These are phyloP conservation scores for Dunckerocampus dactyliophorus DNA, from an alignment of 2,113 vertebrate genomes.

Conservation along the genomic window DNA sequence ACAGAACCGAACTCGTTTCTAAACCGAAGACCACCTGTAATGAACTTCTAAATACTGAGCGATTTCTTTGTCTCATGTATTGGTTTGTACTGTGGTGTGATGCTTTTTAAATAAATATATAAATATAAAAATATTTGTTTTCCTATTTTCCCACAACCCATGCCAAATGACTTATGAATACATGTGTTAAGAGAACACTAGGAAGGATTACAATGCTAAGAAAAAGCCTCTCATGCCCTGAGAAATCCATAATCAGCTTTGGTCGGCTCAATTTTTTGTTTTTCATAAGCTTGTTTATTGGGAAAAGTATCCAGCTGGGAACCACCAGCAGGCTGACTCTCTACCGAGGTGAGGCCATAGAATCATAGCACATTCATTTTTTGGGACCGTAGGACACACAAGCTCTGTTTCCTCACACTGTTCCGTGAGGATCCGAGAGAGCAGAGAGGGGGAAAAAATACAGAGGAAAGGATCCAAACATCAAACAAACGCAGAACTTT, in stretches of 20 bases:
- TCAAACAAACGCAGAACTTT: neutral
- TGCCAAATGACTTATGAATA: constrained; percentile 34
- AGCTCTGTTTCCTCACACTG: neutral
- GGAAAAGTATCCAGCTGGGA: constrained; percentile 31
- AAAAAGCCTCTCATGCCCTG: constrained; percentile 37
- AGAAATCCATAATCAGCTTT: constrained; percentile 61
- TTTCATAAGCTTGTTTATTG: constrained; percentile 49
- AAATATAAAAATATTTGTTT: no score
- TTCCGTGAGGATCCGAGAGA: neutral
- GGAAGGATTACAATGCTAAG: constrained; percentile 40
- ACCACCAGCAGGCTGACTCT: constrained; percentile 35
- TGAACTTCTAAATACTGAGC: no score
- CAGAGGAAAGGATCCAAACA: neutral
- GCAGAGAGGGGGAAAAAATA: neutral
- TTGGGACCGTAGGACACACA: neutral
- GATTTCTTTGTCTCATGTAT: no score
- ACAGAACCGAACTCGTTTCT: no score
- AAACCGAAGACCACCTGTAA: no score
- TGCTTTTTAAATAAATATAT: constrained; percentile 12
- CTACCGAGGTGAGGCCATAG: constrained; percentile 17
- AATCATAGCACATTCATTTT: constrained; percentile 2
- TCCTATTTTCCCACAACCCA: constrained; percentile 6
- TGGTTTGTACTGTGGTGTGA: constrained; percentile 18
- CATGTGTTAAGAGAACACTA: constrained; percentile 50
- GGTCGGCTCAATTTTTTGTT: constrained; percentile 35